These are phyloP conservation scores for Pangasius macronema DNA, from an alignment of 2,797 vertebrate genomes.

Conservation along the genomic window DNA sequence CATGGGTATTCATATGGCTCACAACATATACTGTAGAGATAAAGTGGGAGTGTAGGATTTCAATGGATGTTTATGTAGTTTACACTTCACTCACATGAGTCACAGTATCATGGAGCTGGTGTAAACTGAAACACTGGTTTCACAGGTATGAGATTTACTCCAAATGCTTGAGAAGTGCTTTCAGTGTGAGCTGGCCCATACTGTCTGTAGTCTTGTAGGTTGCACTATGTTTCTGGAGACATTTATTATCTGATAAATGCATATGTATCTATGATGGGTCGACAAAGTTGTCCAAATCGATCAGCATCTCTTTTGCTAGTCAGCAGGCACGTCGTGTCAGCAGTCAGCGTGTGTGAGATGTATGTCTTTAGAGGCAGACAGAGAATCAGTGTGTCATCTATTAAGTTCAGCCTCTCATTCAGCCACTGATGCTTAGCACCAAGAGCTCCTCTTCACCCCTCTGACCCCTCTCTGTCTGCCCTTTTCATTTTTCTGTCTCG, in stretches of 20 bases:
- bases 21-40: no score
- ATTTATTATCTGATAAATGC: not conserved
- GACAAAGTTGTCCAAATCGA: no score
- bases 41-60: not conserved
- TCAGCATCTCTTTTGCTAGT: not conserved
- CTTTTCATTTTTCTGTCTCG: conserved; percentile 19
- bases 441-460: conserved; percentile 44
- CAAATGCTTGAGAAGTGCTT: not conserved
- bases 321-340: not conserved
- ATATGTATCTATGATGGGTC: not conserved
- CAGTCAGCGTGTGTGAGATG: conserved; percentile 9
- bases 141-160: not conserved
- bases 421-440: conserved; percentile 29
- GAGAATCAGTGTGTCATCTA: conserved; percentile 27
- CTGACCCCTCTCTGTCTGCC: conserved; percentile 34
- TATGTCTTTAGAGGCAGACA: not conserved
- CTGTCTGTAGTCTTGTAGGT: not conserved
- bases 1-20: not conserved
- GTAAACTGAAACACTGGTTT: not conserved
- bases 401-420: conserved; percentile 31
- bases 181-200: not conserved
- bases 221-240: not conserved
- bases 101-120: not conserved
- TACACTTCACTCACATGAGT: not conserved
- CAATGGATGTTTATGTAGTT: not conserved